A percentile compares a stretch with the other conserved stretches of the same genome.
Evolutionary conservation across 2,888 invertebrate species (phyloP).

Genomic region (Oscheius onirici): DNA sequence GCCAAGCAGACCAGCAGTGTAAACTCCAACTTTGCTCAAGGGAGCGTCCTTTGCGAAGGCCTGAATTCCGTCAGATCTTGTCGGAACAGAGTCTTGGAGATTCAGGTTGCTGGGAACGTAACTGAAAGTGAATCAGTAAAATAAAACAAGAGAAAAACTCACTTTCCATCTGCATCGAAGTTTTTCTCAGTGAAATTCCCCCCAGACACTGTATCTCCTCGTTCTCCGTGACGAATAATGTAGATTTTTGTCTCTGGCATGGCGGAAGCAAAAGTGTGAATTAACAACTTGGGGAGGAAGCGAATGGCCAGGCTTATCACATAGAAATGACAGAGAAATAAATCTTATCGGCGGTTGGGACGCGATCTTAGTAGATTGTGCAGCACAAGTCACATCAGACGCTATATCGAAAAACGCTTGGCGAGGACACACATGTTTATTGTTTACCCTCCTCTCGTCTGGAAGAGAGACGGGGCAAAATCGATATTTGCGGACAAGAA

Average conservation of each 20-base stretch:
- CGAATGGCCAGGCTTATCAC: background rate
- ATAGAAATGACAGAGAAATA: background rate
- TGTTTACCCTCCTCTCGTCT: too few relatives aligned
- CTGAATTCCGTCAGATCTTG: background rate
- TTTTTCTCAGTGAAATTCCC: background rate
- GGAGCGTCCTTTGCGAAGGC: background rate
- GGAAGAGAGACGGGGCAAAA: too few relatives aligned
- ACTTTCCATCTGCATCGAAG: slow-evolving; percentile 14
- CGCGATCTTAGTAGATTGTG: background rate
- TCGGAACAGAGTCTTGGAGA: background rate
- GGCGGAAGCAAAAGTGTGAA: background rate
- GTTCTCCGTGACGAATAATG: slow-evolving; percentile 18
- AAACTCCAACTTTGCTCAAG: background rate
- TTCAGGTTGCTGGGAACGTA: slow-evolving; percentile 11
- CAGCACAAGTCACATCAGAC: too few relatives aligned
- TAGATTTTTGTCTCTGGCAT: background rate
- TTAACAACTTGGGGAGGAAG: too few relatives aligned
- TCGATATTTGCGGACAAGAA: too few relatives aligned
- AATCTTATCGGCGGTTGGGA: background rate
- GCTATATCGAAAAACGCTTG: too few relatives aligned
- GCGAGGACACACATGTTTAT: too few relatives aligned
- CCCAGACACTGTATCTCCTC: background rate
- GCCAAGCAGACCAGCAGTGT: slow-evolving; percentile 1
- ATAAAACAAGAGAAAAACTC: background rate
- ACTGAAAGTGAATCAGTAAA: background rate